Evolutionary conservation across 1,140 invertebrate species (phyloP).

Genomic region (Leptopilina clavipes): DNA sequence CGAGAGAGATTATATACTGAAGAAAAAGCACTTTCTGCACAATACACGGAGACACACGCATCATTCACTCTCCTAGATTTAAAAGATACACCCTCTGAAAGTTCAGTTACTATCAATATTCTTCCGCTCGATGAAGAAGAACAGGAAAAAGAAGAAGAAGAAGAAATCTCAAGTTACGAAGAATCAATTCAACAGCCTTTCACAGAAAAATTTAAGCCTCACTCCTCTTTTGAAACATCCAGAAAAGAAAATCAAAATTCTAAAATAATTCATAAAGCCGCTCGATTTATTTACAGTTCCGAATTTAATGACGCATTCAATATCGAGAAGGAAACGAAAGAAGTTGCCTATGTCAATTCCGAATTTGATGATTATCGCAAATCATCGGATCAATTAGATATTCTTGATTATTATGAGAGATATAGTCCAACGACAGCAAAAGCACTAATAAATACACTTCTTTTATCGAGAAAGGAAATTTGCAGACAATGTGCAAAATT

Average conservation of each 20-base stretch:
- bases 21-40: slow-evolving; percentile 45
- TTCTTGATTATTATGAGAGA: slow-evolving; percentile 55
- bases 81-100: slow-evolving; percentile 42
- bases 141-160: background rate
- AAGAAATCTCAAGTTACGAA: background rate
- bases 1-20: slow-evolving; percentile 37
- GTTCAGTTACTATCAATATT: slow-evolving; percentile 49
- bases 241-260: background rate
- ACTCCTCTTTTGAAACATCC: no score
- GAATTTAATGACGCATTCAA: background rate
- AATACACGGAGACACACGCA: slow-evolving; percentile 71
- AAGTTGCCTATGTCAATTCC: background rate
- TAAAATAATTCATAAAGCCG: background rate
- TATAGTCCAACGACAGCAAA: slow-evolving; percentile 52
- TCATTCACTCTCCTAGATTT: slow-evolving; percentile 47
- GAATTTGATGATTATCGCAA: background rate
- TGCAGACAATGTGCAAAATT: slow-evolving; percentile 43
- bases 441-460: slow-evolving; percentile 47
- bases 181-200: background rate
- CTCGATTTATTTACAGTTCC: slow-evolving; percentile 23
- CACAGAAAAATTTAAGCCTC: background rate
- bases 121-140: background rate
- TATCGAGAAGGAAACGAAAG: background rate
- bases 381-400: slow-evolving; percentile 54
- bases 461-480: slow-evolving; percentile 44